phyloP scores from a whole-genome alignment of 2,888 invertebrate species.

The Terebella lapidaria region DNA sequence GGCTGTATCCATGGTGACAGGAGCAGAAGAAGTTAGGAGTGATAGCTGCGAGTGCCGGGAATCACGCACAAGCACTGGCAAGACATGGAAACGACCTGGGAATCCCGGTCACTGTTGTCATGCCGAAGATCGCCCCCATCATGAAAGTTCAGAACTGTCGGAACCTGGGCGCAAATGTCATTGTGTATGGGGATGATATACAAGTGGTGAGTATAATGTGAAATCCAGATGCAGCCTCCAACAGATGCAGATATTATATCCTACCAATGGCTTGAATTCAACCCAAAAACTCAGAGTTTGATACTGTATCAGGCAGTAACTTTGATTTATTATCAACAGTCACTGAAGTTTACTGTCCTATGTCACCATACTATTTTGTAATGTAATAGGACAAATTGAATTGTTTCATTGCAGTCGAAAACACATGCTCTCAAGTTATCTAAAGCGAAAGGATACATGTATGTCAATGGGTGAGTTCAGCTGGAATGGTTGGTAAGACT shows the following conservation, averaged over 20 bases:
- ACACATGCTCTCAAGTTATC: slow-evolving; percentile 71
- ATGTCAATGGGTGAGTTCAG: slow-evolving; percentile 86
- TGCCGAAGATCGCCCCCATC: slow-evolving; percentile 90
- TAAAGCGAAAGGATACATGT: slow-evolving; percentile 67
- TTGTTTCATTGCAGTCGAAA: too few species aligned
- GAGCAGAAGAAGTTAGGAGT: slow-evolving; percentile 74
- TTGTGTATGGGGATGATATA: slow-evolving; percentile 78
- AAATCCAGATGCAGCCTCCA: too few species aligned
- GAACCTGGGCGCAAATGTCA: slow-evolving; percentile 77
- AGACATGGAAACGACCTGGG: slow-evolving; percentile 71
- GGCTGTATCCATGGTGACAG: slow-evolving; percentile 28
- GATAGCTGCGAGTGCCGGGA: slow-evolving; percentile 88
- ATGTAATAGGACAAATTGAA: too few species aligned
- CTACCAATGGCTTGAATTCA: too few species aligned
- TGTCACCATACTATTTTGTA: too few species aligned
- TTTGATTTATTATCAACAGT: too few species aligned
- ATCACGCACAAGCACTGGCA: slow-evolving; percentile 81
- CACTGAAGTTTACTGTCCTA: too few species aligned
- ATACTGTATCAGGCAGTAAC: too few species aligned
- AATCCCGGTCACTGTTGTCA: slow-evolving; percentile 70
- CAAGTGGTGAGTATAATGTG: slow-evolving; percentile 58
- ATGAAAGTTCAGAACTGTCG: slow-evolving; percentile 91
- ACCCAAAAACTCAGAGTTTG: too few species aligned
- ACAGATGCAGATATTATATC: too few species aligned
- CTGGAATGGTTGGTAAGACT: too few species aligned